Percentiles rank a stretch among this genome's conserved stretches.
Evolutionary conservation across 2,797 vertebrate genomes (phyloP).

Genomic region (Dicrostonyx torquatus): DNA sequence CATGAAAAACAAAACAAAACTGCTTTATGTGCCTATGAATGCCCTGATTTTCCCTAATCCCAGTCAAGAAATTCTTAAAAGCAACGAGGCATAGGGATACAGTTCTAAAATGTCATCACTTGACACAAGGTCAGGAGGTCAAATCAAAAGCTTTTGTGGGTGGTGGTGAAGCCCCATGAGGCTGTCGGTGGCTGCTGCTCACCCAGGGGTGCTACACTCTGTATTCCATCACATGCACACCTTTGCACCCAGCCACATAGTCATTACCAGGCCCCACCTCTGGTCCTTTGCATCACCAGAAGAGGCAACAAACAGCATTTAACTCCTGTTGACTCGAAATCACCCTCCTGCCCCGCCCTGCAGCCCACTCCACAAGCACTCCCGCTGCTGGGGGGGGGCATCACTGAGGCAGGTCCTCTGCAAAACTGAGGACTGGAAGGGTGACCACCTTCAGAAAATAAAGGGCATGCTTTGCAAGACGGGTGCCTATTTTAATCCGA

Average conservation of each 20-base stretch:
- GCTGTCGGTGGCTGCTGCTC: neutral
- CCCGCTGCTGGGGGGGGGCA: neutral
- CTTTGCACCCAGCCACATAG: neutral
- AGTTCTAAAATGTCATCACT: neutral
- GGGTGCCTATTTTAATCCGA: neutral
- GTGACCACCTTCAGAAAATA: neutral
- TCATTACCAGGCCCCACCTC: neutral
- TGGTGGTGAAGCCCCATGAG: neutral
- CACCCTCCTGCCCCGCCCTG: neutral
- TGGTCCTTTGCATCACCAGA: neutral
- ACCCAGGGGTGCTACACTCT: neutral
- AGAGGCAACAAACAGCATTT: neutral
- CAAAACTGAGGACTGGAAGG: neutral
- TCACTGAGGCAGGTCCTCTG: neutral
- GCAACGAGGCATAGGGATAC: neutral
- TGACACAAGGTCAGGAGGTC: neutral
- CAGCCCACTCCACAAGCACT: neutral
- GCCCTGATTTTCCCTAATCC: neutral
- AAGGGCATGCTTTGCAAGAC: neutral
- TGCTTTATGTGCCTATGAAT: neutral
- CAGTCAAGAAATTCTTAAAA: slow-evolving; percentile 11
- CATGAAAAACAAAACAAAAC: neutral
- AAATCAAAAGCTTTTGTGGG: neutral
- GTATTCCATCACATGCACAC: too few species aligned
- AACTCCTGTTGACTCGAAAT: slow-evolving; percentile 9